Base-by-base conservation (phyloP, 2,888 invertebrate genomes). In the Chrysotoxum bicinctum region DNA sequence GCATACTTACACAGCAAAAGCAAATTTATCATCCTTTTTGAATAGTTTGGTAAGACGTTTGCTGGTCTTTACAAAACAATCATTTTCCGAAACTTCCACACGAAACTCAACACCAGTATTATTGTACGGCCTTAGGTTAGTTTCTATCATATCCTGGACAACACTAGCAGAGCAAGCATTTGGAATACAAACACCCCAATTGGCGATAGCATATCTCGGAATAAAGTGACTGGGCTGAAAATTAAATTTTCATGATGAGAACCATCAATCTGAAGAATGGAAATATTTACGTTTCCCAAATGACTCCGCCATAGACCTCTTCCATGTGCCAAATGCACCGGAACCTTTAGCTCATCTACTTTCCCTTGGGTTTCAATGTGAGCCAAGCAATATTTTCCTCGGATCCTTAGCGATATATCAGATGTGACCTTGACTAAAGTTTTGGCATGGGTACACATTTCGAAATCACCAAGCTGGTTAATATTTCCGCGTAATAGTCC, bases 121-220 rank as follows among this genome's bases (percentile, higher is more conserved):
- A 80, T 93, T 93, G 89, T 95, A 95, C 54, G 93, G 93, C 62
- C 93, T 93, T 87, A 95, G 89, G 68, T 94, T 94, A 79, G 93
- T 93, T 87, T 93, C 93, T 86, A 95, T 89, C 81, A 94, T 91
- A 43, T 89, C 88, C 8, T 89, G 89, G 2, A 91, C 90, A 19
- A 94, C 94, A 88, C 94, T 94, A 54, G 93, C 92, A 21, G 93
- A 92, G 89, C 95, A 95, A 10, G 93, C 93, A 4, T 94, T 93
- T 1, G 95, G 95, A 60, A 95, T 92, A 89, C 95, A 96, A 21
- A 95, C 90, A 0, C 95, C 95, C 95, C 95, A 95, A 89, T 95
- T 95, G 87, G 94, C 92, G 86, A 95, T 94, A 26, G 95, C 94
- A 91, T 95, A 95, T 89, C 94, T 94, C 72, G 95, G 95, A 90